A percentile compares a stretch with the other conserved stretches of the same genome.
phyloP scores from a whole-genome alignment of 2,113 vertebrate genomes.

The Gobius niger region DNA sequence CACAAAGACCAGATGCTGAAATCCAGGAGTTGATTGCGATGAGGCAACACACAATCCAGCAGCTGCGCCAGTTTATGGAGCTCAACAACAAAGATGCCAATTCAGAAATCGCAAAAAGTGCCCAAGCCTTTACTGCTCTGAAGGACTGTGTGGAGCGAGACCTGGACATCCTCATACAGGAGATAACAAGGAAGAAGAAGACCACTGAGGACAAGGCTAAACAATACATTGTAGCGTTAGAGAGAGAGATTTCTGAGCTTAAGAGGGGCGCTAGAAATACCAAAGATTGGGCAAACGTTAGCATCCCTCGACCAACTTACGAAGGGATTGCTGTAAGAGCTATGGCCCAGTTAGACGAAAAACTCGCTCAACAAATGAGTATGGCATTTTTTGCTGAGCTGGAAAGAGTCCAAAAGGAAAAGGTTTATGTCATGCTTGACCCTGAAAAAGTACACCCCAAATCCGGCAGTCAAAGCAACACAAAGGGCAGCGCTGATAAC shows the following conservation, averaged over 20 bases:
- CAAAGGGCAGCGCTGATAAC: neutral
- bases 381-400: neutral
- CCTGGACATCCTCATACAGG: neutral
- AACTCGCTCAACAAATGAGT: slow-evolving; percentile 1
- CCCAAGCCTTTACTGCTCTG: slow-evolving; percentile 4
- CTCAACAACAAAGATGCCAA: slow-evolving; percentile 7
- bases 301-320: neutral
- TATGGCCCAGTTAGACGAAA: neutral
- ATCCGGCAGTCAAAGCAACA: neutral
- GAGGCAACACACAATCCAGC: neutral
- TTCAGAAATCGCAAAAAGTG: neutral
- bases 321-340: slow-evolving; percentile 1
- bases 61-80: neutral
- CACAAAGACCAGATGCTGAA: neutral
- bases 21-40: neutral
- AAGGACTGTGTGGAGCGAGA: slow-evolving; percentile 1
- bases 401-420: neutral
- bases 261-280: neutral
- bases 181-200: neutral
- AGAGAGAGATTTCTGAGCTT: neutral
- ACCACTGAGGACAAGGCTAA: neutral
- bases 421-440: neutral
- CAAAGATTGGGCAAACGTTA: neutral
- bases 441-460: neutral
- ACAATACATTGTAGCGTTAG: neutral